phyloP scores from a whole-genome alignment of 2,797 vertebrate species.

The Fratercula arctica region DNA sequence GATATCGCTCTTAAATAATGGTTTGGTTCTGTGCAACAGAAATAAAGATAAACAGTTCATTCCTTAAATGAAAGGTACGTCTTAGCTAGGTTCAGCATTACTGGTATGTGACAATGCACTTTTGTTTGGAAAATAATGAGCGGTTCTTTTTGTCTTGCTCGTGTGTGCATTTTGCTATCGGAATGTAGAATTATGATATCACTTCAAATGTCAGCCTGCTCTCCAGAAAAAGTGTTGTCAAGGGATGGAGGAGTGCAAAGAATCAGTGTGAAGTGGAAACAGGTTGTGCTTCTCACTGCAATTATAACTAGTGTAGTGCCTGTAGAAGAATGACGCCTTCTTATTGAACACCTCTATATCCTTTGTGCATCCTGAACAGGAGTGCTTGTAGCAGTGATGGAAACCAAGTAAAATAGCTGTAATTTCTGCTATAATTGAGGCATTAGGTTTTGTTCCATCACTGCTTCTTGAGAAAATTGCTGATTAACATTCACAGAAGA shows the following conservation, averaged over 20 bases:
- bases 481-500: not conserved
- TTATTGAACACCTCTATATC: not conserved
- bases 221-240: not conserved
- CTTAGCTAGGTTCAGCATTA: not conserved
- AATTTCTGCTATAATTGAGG: not conserved
- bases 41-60: not conserved
- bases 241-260: not conserved
- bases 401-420: not conserved
- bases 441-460: not conserved
- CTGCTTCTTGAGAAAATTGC: not conserved
- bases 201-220: not conserved
- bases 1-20: not conserved
- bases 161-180: not conserved
- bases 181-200: not conserved
- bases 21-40: not conserved
- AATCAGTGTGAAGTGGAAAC: not conserved
- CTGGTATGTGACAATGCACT: not conserved
- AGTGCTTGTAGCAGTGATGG: not conserved
- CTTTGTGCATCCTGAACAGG: not conserved
- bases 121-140: not conserved
- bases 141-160: not conserved
- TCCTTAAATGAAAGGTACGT: not conserved
- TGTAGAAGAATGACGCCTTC: not conserved
- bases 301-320: rapidly evolving
- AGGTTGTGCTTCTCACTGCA: not conserved